A percentile compares a stretch with the other conserved stretches of the same genome.
Evolutionary conservation across 2,888 invertebrate genomes (phyloP).

Genomic region (Gymnosoma rotundatum): DNA sequence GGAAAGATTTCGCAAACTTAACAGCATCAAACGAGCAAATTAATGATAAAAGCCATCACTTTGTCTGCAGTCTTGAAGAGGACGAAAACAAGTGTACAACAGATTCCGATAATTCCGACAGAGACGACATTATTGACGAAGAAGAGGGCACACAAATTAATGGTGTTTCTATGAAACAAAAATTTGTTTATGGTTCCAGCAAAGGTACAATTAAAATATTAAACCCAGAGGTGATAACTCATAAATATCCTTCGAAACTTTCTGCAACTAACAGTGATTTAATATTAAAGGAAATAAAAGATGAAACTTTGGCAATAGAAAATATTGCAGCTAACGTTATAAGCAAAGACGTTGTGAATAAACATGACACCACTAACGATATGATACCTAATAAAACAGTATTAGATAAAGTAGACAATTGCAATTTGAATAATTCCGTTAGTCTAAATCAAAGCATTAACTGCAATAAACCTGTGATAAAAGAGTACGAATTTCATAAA

Average conservation of each 20-base stretch:
- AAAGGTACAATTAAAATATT: constrained; percentile 80
- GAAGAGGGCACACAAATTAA: constrained; percentile 55
- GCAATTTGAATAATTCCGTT: constrained; percentile 62
- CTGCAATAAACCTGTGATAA: constrained; percentile 53
- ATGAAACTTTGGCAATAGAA: constrained; percentile 73
- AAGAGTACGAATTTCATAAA: constrained; percentile 27
- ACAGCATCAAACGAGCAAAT: constrained; percentile 72
- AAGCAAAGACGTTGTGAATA: neutral
- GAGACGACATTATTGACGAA: constrained; percentile 57
- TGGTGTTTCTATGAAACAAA: constrained; percentile 69
- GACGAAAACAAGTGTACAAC: constrained; percentile 49
- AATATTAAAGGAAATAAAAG: constrained; percentile 77
- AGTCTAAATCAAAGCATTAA: constrained; percentile 43
- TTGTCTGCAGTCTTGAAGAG: constrained; percentile 74
- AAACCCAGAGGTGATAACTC: constrained; percentile 80
- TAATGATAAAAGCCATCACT: constrained; percentile 75
- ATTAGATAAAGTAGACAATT: constrained; percentile 55
- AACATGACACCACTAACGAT: neutral
- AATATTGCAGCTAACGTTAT: constrained; percentile 59
- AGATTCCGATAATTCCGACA: constrained; percentile 54
- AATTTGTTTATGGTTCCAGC: constrained; percentile 78
- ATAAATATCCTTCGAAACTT: constrained; percentile 73
- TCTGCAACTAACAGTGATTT: constrained; percentile 73
- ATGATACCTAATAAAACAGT: constrained; percentile 3
- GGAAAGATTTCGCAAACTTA: constrained; percentile 37